phyloP scores from a whole-genome alignment of 2,113 vertebrate species.

The Murina feae region DNA sequence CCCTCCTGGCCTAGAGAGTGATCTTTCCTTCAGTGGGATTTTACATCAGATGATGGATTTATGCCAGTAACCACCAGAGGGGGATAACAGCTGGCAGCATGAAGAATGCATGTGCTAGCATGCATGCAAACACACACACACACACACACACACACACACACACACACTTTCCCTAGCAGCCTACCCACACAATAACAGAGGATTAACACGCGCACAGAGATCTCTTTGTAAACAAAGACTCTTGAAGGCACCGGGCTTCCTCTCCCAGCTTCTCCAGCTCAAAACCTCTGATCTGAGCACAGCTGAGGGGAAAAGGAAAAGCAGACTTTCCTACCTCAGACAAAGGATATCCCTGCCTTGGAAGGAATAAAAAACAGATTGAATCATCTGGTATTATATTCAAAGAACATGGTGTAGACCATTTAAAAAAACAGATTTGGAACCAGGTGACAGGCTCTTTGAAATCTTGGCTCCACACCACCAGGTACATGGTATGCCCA shows the following conservation, averaged over 20 bases:
- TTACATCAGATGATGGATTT: slow-evolving; percentile 43
- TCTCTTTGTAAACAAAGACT: slow-evolving; percentile 24
- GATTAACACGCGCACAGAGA: not conserved
- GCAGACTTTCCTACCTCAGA: not conserved
- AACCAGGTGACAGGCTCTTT: not conserved
- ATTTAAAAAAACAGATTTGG: not conserved
- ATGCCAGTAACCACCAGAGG: slow-evolving; percentile 66
- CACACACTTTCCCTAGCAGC: not conserved
- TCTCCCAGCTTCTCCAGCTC: not conserved
- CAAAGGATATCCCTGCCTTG: not conserved
- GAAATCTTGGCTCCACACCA: not conserved
- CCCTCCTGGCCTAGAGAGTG: not conserved
- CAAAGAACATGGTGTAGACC: not conserved
- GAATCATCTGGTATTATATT: not conserved
- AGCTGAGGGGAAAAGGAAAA: not conserved
- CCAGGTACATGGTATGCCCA: no score
- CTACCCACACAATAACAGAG: not conserved
- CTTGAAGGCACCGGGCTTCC: not conserved
- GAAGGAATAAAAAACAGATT: not conserved
- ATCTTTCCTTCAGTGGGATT: not conserved
- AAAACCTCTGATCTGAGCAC: not conserved
- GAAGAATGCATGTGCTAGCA: no score
- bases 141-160: not conserved
- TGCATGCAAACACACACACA: rapidly evolving
- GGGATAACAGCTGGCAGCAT: slow-evolving; percentile 25